Evolutionary conservation across 2,888 invertebrate genomes (phyloP).

Genomic region (Cerastis leucographa): DNA sequence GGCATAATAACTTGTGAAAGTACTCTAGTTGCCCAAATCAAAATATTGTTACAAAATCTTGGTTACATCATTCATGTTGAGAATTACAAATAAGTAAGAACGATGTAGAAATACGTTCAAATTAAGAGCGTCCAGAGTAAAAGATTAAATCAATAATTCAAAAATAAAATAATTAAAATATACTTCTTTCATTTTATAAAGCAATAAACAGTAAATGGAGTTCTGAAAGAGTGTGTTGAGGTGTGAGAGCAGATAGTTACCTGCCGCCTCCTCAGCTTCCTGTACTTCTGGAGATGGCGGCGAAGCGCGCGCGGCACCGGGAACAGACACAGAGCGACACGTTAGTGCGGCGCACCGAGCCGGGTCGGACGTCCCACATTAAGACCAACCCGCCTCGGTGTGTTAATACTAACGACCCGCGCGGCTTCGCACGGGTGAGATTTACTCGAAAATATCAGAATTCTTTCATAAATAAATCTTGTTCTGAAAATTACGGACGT

Average conservation of each 20-base stretch:
- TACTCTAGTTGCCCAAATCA: too few relatives aligned
- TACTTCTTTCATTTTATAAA: not conserved
- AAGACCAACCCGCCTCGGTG: not conserved
- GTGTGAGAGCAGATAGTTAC: constrained; percentile 89
- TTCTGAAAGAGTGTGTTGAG: too few relatives aligned
- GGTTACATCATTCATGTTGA: too few relatives aligned
- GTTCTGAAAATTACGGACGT: not conserved
- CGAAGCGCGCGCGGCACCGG: constrained; percentile 69
- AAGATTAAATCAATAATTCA: too few relatives aligned
- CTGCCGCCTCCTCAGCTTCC: constrained; percentile 95
- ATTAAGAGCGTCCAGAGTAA: too few relatives aligned
- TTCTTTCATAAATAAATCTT: not conserved
- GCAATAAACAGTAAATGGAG: not conserved
- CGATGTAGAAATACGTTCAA: too few relatives aligned
- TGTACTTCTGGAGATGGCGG: constrained; percentile 93
- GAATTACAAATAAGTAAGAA: too few relatives aligned
- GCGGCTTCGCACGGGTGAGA: not conserved
- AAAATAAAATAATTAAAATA: too few relatives aligned
- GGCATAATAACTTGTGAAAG: too few relatives aligned
- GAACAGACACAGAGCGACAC: constrained; percentile 67
- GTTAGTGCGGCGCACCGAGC: constrained; percentile 57
- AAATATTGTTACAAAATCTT: too few relatives aligned
- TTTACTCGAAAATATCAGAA: not conserved
- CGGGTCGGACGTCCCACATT: not conserved
- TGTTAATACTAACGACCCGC: not conserved